A percentile compares a stretch with the other conserved stretches of the same genome.
Conservation (phyloP, 1,140 invertebrate genomes). For the Drosophila dunni region DNA sequence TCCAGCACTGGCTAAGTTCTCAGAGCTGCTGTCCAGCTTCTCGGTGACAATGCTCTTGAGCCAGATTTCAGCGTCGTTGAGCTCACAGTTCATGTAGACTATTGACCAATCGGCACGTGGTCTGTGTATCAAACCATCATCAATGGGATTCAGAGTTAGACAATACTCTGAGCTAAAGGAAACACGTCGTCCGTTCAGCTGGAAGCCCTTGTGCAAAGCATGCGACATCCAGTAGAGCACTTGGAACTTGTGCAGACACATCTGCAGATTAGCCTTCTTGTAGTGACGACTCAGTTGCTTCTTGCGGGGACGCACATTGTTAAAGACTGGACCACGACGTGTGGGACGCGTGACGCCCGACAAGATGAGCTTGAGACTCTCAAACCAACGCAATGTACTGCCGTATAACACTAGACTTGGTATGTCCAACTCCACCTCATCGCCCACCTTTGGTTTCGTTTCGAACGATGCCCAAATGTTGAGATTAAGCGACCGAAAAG, state of each 20-base stretch:
- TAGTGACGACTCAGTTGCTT: constrained; percentile 97
- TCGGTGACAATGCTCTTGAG: constrained; percentile 92
- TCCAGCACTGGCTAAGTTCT: constrained; percentile 77
- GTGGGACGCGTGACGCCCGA: constrained; percentile 97
- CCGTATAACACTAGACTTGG: constrained; percentile 95
- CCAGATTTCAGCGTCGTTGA: constrained; percentile 96
- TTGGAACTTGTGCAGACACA: constrained; percentile 95
- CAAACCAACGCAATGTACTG: constrained; percentile 97
- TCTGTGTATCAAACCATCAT: constrained; percentile 94
- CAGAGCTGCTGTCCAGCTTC: constrained; percentile 85
- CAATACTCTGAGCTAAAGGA: constrained; percentile 94
- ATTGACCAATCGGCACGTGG: constrained; percentile 96
- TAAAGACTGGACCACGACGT: constrained; percentile 94
- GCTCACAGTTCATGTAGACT: constrained; percentile 96
- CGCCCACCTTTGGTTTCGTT: constrained; percentile 89
- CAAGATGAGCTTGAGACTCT: constrained; percentile 97
- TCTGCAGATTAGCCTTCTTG: constrained; percentile 92
- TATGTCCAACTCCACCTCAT: constrained; percentile 87
- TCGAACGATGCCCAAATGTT: constrained; percentile 95
- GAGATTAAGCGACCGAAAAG: constrained; percentile 97
- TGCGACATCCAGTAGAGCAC: constrained; percentile 99
- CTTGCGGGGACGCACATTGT: constrained; percentile 92
- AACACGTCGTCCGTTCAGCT: constrained; percentile 94
- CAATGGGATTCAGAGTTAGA: constrained; percentile 90
- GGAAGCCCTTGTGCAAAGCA: constrained; percentile 96